Base-by-base conservation (phyloP, 2,888 invertebrate genomes). In the Vanessa cardui region DNA sequence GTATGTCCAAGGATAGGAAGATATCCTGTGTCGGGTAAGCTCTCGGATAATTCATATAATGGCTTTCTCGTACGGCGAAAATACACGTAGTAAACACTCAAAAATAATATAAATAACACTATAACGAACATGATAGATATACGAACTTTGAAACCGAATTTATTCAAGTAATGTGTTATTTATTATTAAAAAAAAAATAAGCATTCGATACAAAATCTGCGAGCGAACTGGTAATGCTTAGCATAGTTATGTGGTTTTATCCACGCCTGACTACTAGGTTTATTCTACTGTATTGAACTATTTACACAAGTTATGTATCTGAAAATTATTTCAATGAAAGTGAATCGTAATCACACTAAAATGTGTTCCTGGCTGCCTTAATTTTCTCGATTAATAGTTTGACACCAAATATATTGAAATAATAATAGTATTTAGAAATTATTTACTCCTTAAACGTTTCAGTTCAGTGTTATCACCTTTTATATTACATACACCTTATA, bases 1-100 rank as follows among this genome's bases (percentile, higher is more conserved):
- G 85, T 83, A 49, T 89, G 87, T 39, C 89, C 89, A 18, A 90
- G 60, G 5, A 89, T 63, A 0, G 89, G 89, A 2, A 89, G 73
- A 8, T 74, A 72, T 2, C 86, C 88, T 8, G 78, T 72, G 58
- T 77, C 77, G 0, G 86, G 84, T 18, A 89, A 66, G 15, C 66
- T 76, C 64, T 83, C 75, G 6, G 87, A 79, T 33, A 90, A 77
- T 2, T 84, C 78, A 71, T 88, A 88, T 1, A 90, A 63, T 5
- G 78, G 70, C 67, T 80, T 81, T 6, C 88, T 82, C 7, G 79
- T 77, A 33, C 77, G 73, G 21, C 89, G 80, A 72, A 82, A 89
- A 67, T 84, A 77, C 16, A 80, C 52, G 64, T 88, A 89, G 74
- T 84, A 88, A 15, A 81, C 44, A 31, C 80, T n/a, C 21, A 71